Evolutionary conservation across 2,888 invertebrate species (phyloP), one percentile per base, ranked within the genome.

Genomic region (Carabus problematicus): DNA sequence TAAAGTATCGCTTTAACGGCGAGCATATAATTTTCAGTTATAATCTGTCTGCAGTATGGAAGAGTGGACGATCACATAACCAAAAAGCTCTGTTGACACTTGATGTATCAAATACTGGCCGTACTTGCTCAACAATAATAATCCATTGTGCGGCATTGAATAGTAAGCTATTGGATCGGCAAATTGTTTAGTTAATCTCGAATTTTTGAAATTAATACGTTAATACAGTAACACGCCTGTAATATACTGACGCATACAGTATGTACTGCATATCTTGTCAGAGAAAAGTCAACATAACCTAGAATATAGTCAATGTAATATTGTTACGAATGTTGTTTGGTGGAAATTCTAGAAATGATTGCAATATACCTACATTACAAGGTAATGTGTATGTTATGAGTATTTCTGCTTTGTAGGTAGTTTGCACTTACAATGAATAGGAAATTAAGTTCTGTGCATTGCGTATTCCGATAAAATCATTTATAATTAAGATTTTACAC

Each of bases 361-460:
- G 12, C 11, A 11, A 45, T 45, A 3, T 45, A 45, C 12, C 2
- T n/a, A 45, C 45, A 45, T 4, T n/a, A 45, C 1, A 3, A 7
- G 1, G 47, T 47, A 16, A 16, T 16, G 14, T 52, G 9, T 52
- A 19, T n/a, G 18, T 52, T 14, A 16, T 52, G 19, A 52, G 4
- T 16, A 9, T 18, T 52, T 19, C 14, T 66, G 56, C 59, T 66
- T 56, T n/a, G n/a, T n/a, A n/a, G 49, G 40, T 18, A 55, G 58
- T 66, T 66, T 58, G 18, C 29, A 66, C 40, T 14, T 41, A 59
- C 49, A 66, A 66, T 47, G 47, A 49, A 66, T 56, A 55, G 66
- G 66, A 66, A 66, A 66, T 66, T 66, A 66, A 66, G 43, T 59
- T 66, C 52, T 14, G 47, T 66, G 49, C 66, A 40, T 45, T 66